Percentiles rank a stretch among this genome's conserved stretches.
Conservation (phyloP, 1,140 invertebrate species). For the Gonioctena quinquepunctata region DNA sequence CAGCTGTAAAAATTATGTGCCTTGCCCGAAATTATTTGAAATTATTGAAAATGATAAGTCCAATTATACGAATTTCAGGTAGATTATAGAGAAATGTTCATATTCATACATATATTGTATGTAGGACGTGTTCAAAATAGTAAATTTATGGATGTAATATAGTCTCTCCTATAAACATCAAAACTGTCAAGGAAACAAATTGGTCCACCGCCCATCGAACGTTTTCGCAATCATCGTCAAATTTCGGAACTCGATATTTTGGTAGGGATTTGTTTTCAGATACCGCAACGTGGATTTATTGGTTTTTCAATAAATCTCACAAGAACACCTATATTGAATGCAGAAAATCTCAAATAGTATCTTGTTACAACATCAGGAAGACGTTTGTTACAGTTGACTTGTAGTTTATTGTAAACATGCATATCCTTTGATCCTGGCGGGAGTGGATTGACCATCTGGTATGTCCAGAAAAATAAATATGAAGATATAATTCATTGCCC, state of each 20-base stretch:
- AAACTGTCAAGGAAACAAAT: neutral
- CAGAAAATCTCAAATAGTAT: too few relatives aligned
- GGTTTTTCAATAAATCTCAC: neutral
- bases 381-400: neutral
- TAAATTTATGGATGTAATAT: too few relatives aligned
- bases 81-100: too few relatives aligned
- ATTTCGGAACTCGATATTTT: neutral
- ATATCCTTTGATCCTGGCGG: neutral
- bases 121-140: too few relatives aligned
- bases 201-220: neutral
- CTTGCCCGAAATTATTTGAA: too few relatives aligned
- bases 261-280: neutral
- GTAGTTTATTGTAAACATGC: neutral
- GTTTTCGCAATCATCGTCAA: neutral
- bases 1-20: too few relatives aligned
- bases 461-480: too few relatives aligned
- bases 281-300: neutral
- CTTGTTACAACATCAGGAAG: neutral
- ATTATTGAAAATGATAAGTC: too few relatives aligned
- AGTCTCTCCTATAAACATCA: neutral
- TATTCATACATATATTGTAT: too few relatives aligned
- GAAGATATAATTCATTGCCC: neutral
- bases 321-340: neutral
- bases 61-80: too few relatives aligned
- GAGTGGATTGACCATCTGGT: neutral